These are phyloP conservation scores for Amazona vittata DNA, from an alignment of 2,113 vertebrate genomes.

Conservation along the genomic window DNA sequence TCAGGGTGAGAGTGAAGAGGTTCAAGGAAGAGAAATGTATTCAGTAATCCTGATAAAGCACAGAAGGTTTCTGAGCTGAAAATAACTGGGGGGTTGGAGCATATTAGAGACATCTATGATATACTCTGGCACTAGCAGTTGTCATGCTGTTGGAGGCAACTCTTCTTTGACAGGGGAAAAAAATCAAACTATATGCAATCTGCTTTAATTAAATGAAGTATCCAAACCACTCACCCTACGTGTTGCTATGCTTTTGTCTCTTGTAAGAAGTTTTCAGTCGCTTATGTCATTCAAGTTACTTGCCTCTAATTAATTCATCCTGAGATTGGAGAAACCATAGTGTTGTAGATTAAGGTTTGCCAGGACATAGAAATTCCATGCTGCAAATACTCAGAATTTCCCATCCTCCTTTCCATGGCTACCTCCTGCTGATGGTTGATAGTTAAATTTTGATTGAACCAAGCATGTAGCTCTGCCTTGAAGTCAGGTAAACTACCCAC, in stretches of 20 bases:
- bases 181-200: constrained; percentile 40
- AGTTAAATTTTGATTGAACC: not conserved
- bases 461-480: not conserved
- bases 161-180: constrained; percentile 17
- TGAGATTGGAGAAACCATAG: not conserved
- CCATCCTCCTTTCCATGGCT: not conserved
- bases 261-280: not conserved
- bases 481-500: not conserved
- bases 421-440: not conserved
- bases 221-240: not conserved
- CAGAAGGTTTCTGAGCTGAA: constrained; percentile 21
- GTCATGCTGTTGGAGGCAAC: constrained; percentile 31
- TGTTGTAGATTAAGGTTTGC: not conserved
- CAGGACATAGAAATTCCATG: not conserved
- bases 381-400: not conserved
- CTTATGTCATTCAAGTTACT: not conserved
- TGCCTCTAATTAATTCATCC: not conserved
- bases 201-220: constrained; percentile 55
- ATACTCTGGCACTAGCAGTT: constrained; percentile 26
- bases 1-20: not conserved
- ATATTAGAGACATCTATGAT: constrained; percentile 33
- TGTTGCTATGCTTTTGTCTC: not conserved
- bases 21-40: not conserved
- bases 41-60: not conserved
- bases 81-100: constrained; percentile 24